These are phyloP conservation scores for Pseudomyrmex cubaensis DNA, from an alignment of 1,140 invertebrate species.

Conservation along the genomic window DNA sequence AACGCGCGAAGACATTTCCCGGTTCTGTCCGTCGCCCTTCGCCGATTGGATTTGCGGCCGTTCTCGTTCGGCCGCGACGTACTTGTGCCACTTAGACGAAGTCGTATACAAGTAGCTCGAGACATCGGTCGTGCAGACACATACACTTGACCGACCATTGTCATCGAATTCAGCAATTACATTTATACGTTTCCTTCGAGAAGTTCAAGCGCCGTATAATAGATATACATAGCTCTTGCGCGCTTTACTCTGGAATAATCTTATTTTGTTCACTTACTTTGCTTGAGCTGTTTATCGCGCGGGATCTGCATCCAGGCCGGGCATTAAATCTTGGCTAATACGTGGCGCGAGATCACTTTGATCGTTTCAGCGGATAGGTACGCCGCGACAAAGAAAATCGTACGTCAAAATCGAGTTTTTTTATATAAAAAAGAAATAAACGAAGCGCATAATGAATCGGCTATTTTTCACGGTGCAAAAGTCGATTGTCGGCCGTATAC, in stretches of 20 bases:
- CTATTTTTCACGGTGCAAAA: constrained; percentile 16
- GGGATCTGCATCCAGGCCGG: not conserved
- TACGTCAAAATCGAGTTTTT: not conserved
- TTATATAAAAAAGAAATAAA: not conserved
- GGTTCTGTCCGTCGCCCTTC: not conserved
- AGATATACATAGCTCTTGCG: not conserved
- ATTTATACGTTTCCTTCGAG: not conserved
- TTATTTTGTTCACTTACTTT: constrained; percentile 34
- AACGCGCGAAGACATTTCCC: constrained; percentile 58
- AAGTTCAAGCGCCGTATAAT: not conserved
- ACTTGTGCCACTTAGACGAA: not conserved
- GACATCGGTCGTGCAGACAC: not conserved
- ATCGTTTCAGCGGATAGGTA: not conserved
- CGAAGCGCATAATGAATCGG: not conserved
- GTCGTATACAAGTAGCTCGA: not conserved
- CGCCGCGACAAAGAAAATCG: not conserved
- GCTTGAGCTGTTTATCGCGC: constrained; percentile 10
- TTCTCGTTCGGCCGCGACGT: not conserved
- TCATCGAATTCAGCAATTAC: constrained; percentile 5
- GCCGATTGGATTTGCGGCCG: constrained; percentile 30
- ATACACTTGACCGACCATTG: constrained; percentile 14
- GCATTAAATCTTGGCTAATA: constrained; percentile 35
- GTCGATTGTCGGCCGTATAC: constrained; percentile 18
- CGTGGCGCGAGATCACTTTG: not conserved
- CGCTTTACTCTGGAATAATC: constrained; percentile 25